Evolutionary conservation across 1,140 invertebrate species (phyloP), one percentile per base, ranked within the genome.

Genomic region (Leguminivora glycinivorella): DNA sequence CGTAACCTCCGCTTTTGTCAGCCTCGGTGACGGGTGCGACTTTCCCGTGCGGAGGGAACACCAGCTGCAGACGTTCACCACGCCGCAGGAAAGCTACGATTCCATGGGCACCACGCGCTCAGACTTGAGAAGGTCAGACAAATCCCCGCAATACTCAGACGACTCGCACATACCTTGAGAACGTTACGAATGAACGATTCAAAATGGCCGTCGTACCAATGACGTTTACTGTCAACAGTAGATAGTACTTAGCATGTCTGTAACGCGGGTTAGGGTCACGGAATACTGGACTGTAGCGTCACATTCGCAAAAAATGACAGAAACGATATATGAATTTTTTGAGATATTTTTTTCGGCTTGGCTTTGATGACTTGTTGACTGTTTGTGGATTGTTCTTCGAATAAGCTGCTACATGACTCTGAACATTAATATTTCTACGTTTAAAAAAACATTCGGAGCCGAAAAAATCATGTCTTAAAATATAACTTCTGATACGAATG

Each of bases 81-180:
- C 90, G 79, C 85, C 90, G 78, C 92, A 91, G 82, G 88, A 91
- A 93, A 93, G 93, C 81, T 98, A 98, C 94, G 94, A 97, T 93
- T 97, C 97, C 76, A 97, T 98, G 96, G 97, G 96, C 89, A 96
- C 94, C 90, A 97, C 96, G 82, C 94, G 94, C 83, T 95, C 95
- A 93, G 34, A 38, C 34, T 38, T 38, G 34, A 38, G 34, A 38
- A 96, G 96, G 95, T 97, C 94, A 96, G 95, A 94, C 90, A 69
- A 14, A 56, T 69, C 77, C 67, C 75, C 72, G 67, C 77, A 77
- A 72, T 60, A 70, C 31, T 58, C 70, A 70, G 73, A 75, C 80
- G 72, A 63, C 70, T 47, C 76, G 26, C 83, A 88, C 84, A 85
- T 90, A 87, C 87, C 87, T 88, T 90, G 88, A 89, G 78, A 71